Evolutionary conservation across 1,140 invertebrate genomes (phyloP).

Genomic region (Drosophila leontia): DNA sequence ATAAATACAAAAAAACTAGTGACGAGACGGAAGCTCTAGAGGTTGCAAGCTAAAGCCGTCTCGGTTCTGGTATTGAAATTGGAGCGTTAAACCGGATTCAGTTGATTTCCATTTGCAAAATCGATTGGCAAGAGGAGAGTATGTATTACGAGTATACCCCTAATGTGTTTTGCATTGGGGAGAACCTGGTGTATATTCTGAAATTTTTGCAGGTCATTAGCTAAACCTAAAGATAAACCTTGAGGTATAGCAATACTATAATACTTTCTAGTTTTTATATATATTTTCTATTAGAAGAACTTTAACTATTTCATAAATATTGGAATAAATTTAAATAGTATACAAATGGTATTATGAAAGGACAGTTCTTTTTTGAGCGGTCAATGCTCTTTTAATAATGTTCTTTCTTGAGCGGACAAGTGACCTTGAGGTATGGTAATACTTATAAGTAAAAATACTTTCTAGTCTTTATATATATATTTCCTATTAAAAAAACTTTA

Average conservation of each 20-base stretch:
- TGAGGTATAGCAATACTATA: not conserved
- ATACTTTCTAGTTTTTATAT: not conserved
- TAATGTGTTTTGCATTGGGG: too few species aligned
- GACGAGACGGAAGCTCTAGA: not conserved
- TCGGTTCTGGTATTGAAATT: constrained; percentile 44
- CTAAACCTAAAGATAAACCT: not conserved
- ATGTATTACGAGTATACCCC: not conserved
- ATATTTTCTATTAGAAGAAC: not conserved
- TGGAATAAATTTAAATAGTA: not conserved
- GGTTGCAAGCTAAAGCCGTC: constrained; percentile 15
- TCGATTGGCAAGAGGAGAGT: not conserved
- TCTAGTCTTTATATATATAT: too few species aligned
- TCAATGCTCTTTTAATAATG: not conserved
- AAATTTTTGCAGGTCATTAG: not conserved
- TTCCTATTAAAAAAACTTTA: not conserved
- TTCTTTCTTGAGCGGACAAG: not conserved
- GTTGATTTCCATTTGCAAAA: constrained; percentile 16
- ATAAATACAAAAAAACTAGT: not conserved
- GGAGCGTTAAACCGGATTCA: constrained; percentile 45
- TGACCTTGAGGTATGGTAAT: not conserved
- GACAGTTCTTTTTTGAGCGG: not conserved
- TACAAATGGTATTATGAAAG: not conserved
- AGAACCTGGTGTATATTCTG: not conserved
- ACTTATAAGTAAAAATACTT: not conserved
- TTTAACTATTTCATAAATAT: not conserved